These are phyloP conservation scores for Eueremaeus valkanovi DNA, from an alignment of 2,888 invertebrate species.

Conservation along the genomic window DNA sequence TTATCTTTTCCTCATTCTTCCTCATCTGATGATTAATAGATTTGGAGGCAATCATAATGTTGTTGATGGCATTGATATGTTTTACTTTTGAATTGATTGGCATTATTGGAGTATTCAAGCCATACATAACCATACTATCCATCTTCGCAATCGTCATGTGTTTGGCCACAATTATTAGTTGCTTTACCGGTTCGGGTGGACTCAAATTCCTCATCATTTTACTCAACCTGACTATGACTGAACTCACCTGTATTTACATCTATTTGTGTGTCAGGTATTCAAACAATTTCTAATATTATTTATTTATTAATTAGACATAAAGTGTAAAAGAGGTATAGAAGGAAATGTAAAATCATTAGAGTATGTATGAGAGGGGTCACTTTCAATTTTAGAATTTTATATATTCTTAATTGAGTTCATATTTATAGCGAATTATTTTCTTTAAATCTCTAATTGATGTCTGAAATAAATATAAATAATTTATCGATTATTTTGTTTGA, in stretches of 20 bases:
- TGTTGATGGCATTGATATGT: conserved; percentile 36
- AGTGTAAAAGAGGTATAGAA: not conserved
- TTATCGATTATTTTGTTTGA: conserved; percentile 22
- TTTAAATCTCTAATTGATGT: conserved; percentile 12
- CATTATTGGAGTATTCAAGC: conserved; percentile 6
- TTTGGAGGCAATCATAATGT: conserved; percentile 33
- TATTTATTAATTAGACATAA: not conserved
- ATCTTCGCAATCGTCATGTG: conserved; percentile 36
- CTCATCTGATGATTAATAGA: too few species aligned
- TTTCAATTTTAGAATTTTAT: too few species aligned
- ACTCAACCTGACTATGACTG: conserved; percentile 37
- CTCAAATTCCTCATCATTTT: conserved; percentile 39
- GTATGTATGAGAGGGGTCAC: too few species aligned
- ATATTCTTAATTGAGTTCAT: too few species aligned
- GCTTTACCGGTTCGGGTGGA: conserved; percentile 39
- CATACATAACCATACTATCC: conserved; percentile 17
- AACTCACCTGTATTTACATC: conserved; percentile 29
- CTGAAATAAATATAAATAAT: too few species aligned
- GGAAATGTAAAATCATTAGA: too few species aligned
- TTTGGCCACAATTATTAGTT: conserved; percentile 37
- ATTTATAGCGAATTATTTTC: too few species aligned
- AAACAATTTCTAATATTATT: not conserved
- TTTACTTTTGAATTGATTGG: conserved; percentile 40
- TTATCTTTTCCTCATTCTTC: not conserved
- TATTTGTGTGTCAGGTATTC: conserved; percentile 35